Base-by-base conservation (phyloP, 1,140 invertebrate genomes). In the Microplitis demolitor region DNA sequence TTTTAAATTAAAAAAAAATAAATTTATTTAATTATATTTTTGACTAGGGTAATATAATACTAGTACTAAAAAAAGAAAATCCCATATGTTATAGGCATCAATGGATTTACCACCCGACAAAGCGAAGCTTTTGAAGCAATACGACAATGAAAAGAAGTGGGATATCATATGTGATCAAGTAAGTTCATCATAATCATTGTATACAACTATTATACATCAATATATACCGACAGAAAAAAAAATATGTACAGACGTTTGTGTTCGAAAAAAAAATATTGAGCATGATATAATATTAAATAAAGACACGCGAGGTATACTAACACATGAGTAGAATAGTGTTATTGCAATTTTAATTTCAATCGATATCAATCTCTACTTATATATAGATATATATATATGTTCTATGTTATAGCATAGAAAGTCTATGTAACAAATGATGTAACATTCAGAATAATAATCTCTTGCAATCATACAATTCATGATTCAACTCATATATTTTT, bases 91-190 rank as follows among this genome's bases (percentile, higher is more conserved):
- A 33, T 88, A 98, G 96, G 95, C 95, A 60, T 97, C 95, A 33
- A 99, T 99, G 98, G 98, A 99, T 88, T 89, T 99, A 76, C 98
- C 98, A 11, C 97, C 98, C 14, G 98, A 99, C 87, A 99, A 99
- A 88, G 96, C 97, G 72, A 99, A 99, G 88, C 90, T 99, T 6
- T 89, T 99, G 60, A 96, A 96, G 80, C 95, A 96, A 83, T 99
- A 99, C 84, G 96, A 99, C 88, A 93, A 96, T 83, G 96, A 98
- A 82, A 99, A 98, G 84, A 99, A 99, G 88, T 99, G 98, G 97
- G 98, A 99, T 85, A 95, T 99, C 83, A 98, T 99, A 87, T 98
- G 97, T 89, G 98, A 99, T 92, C 97, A 99, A 92, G 95, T 96
- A 85, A 90, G 88, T 82, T 71, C 16, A 37, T 34, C 45, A 45